Percentiles rank a stretch among this genome's conserved stretches.
phyloP scores from a whole-genome alignment of 1,140 invertebrate species.

The Orius insidiosus region DNA sequence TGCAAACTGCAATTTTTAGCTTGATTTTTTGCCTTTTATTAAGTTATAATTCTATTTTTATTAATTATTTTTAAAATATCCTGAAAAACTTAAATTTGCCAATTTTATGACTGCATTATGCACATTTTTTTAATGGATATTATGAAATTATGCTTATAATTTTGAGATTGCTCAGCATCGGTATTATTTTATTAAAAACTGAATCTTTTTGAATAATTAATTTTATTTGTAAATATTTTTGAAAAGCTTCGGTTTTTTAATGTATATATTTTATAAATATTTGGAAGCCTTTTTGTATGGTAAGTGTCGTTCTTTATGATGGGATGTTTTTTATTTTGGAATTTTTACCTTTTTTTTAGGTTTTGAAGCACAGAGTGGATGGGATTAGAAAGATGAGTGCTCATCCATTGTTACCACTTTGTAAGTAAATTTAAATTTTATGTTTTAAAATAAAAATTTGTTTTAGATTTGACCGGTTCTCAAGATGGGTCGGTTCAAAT shows the following conservation, averaged over 20 bases:
- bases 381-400: conserved; percentile 88
- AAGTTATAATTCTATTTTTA: no score
- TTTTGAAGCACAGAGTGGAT: conserved; percentile 73
- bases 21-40: no score
- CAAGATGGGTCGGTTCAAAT: conserved; percentile 94
- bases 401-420: conserved; percentile 84
- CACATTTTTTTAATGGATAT: no score
- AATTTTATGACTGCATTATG: no score
- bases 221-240: conserved; percentile 5
- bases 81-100: no score
- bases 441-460: conserved; percentile 7
- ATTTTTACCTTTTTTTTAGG: conserved; percentile 31
- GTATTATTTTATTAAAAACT: neutral
- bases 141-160: no score
- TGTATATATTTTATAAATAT: conserved; percentile 6
- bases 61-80: no score
- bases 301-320: neutral
- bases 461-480: conserved; percentile 78
- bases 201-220: conserved; percentile 7
- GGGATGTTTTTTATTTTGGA: conserved; percentile 12
- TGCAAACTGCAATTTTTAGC: no score
- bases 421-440: conserved; percentile 40
- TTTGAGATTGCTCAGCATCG: conserved; percentile 5
- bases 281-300: conserved; percentile 2
- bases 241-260: neutral